A percentile compares a stretch with the other conserved stretches of the same genome.
phyloP scores from a whole-genome alignment of 1,140 invertebrate genomes.

The Bombus affinis region DNA sequence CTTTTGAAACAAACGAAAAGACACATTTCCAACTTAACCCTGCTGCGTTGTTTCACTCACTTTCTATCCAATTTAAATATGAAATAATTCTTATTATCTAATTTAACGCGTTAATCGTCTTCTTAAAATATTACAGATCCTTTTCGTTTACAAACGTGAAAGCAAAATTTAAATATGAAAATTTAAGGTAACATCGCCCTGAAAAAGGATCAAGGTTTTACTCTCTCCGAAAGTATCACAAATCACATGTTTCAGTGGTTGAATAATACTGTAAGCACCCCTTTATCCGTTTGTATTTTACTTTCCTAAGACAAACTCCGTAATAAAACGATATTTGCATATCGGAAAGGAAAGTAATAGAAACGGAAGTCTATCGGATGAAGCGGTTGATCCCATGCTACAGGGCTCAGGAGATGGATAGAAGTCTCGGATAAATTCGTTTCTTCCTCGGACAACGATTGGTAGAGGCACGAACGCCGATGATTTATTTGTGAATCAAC shows the following conservation, averaged over 20 bases:
- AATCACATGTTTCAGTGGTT: neutral
- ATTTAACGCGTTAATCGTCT: no score
- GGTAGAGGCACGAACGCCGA: constrained; percentile 38
- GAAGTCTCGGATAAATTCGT: constrained; percentile 10
- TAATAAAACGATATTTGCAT: neutral
- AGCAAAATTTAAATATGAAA: no score
- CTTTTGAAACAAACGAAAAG: no score
- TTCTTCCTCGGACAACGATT: constrained; percentile 13
- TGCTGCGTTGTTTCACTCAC: no score
- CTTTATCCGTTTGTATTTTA: neutral
- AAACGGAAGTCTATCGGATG: neutral
- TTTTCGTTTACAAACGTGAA: no score
- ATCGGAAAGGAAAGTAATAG: neutral
- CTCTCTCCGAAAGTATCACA: no score
- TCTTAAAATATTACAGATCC: no score
- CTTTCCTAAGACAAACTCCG: neutral
- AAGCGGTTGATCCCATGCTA: neutral
- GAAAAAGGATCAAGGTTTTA: no score
- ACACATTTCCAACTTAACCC: no score
- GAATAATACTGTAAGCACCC: neutral
- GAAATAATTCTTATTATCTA: no score
- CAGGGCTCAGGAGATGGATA: neutral
- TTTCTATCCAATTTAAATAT: no score
- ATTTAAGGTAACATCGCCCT: no score
- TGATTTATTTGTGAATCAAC: constrained; percentile 67